These are phyloP conservation scores for Lysandra bellargus DNA, from an alignment of 2,888 invertebrate species.

Conservation along the genomic window DNA sequence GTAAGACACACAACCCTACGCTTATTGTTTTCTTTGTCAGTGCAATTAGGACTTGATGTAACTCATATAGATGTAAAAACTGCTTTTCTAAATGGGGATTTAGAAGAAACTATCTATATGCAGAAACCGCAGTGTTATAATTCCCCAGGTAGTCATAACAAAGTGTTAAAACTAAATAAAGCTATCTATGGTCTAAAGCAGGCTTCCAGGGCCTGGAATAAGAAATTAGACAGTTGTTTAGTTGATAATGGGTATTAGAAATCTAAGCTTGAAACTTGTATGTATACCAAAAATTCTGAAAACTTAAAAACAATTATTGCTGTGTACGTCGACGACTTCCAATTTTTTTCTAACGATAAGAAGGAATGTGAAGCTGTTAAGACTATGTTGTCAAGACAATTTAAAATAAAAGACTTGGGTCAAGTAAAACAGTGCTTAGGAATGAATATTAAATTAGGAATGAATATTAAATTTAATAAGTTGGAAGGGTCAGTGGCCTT, in stretches of 20 bases:
- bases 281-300: no score
- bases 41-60: background rate
- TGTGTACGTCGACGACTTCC: background rate
- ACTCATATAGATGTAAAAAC: conserved; percentile 11
- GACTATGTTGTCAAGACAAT: background rate
- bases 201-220: conserved; percentile 3
- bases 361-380: conserved; percentile 16
- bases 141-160: no score
- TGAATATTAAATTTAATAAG: background rate
- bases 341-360: background rate
- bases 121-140: background rate
- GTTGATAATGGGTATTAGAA: conserved; percentile 11
- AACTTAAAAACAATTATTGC: background rate
- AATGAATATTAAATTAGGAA: background rate
- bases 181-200: conserved; percentile 17
- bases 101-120: conserved; percentile 8
- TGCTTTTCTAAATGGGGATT: background rate
- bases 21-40: background rate
- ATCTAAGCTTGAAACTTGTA: conserved; percentile 20
- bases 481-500: background rate
- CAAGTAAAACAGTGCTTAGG: conserved; percentile 3
- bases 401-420: conserved; percentile 32
- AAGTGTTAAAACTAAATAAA: background rate
- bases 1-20: no score
- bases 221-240: background rate